phyloP scores from a whole-genome alignment of 1,140 invertebrate species.

The Cephus cinctus region DNA sequence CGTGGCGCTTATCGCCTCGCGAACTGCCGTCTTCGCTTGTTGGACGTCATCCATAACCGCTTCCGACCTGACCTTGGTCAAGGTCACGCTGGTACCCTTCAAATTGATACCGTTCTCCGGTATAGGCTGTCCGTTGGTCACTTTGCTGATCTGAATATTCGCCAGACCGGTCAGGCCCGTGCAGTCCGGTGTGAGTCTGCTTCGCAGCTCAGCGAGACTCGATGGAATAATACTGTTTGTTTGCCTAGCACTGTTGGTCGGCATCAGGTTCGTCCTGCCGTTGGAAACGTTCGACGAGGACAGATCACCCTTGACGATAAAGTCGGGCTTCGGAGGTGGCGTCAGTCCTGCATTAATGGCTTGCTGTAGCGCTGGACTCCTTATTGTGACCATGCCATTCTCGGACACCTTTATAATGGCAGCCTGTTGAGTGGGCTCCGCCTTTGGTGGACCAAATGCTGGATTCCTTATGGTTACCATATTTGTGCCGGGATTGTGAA shows the following conservation, averaged over 20 bases:
- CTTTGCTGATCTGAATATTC: slow-evolving; percentile 53
- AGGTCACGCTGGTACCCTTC: slow-evolving; percentile 50
- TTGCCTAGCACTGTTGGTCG: slow-evolving; percentile 4
- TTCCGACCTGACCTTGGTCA: slow-evolving; percentile 45
- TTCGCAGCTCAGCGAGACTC: slow-evolving; percentile 43
- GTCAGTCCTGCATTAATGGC: slow-evolving; percentile 51
- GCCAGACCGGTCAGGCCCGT: slow-evolving; percentile 41
- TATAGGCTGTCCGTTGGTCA: slow-evolving; percentile 50
- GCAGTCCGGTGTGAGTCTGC: slow-evolving; percentile 37
- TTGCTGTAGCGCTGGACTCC: slow-evolving; percentile 65
- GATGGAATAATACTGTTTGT: slow-evolving; percentile 37
- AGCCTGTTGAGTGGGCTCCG: slow-evolving; percentile 54
- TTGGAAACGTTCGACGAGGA: slow-evolving; percentile 12
- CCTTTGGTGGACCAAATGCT: slow-evolving; percentile 62
- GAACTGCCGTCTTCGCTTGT: slow-evolving; percentile 24
- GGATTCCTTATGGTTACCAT: slow-evolving; percentile 77
- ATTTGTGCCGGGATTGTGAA: slow-evolving; percentile 57
- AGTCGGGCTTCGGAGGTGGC: slow-evolving; percentile 48
- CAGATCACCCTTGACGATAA: slow-evolving; percentile 47
- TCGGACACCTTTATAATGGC: slow-evolving; percentile 68
- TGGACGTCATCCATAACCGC: slow-evolving; percentile 24
- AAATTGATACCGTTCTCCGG: slow-evolving; percentile 52
- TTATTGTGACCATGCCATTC: slow-evolving; percentile 78
- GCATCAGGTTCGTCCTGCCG: slow-evolving; percentile 17
- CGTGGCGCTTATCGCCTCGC: slow-evolving; percentile 37